A percentile compares a stretch with the other conserved stretches of the same genome.
phyloP scores from a whole-genome alignment of 2,113 vertebrate genomes.

The Lampris incognitus region DNA sequence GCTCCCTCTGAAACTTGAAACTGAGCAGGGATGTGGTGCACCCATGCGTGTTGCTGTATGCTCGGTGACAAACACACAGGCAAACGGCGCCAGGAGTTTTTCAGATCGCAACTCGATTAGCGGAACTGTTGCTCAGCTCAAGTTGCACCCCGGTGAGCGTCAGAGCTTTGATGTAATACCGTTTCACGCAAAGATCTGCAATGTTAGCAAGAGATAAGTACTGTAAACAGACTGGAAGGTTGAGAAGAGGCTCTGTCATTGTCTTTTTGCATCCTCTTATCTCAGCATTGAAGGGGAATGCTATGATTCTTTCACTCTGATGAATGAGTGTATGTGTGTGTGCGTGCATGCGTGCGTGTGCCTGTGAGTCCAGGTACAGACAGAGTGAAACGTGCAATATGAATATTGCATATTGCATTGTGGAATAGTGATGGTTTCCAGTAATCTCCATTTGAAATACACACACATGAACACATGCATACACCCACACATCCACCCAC shows the following conservation, averaged over 20 bases:
- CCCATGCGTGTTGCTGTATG: slow-evolving; percentile 13
- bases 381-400: slow-evolving; percentile 9
- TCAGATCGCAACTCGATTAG: slow-evolving; percentile 30
- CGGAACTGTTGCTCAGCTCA: slow-evolving; percentile 40
- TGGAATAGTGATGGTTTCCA: slow-evolving; percentile 27
- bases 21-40: too few species aligned
- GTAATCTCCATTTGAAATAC: slow-evolving; percentile 31
- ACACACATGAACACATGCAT: neutral
- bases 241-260: slow-evolving; percentile 27
- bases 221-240: slow-evolving; percentile 28
- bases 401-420: slow-evolving; percentile 11
- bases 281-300: slow-evolving; percentile 36
- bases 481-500: neutral
- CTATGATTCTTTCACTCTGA: slow-evolving; percentile 26
- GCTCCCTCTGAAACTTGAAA: slow-evolving; percentile 13
- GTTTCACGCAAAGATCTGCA: neutral
- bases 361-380: slow-evolving; percentile 5
- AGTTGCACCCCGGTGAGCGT: slow-evolving; percentile 13
- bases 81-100: slow-evolving; percentile 30
- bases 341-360: neutral
- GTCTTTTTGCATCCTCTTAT: slow-evolving; percentile 42
- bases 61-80: slow-evolving; percentile 13
- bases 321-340: slow-evolving; percentile 5
- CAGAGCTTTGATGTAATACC: slow-evolving; percentile 7
- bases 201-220: slow-evolving; percentile 12